These are phyloP conservation scores for Yponomeuta evonymella DNA, from an alignment of 2,888 invertebrate species.

Conservation along the genomic window DNA sequence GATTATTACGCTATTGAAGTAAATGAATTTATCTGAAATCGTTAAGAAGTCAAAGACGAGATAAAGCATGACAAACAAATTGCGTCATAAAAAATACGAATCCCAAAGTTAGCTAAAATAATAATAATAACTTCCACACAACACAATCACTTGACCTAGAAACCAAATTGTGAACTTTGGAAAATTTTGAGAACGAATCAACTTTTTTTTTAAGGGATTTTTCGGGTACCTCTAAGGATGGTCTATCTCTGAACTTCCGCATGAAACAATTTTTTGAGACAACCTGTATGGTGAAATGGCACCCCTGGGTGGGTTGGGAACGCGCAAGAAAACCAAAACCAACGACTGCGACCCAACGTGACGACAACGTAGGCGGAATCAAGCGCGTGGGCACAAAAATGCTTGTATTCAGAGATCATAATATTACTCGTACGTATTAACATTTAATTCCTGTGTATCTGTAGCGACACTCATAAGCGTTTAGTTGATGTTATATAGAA, in stretches of 20 bases:
- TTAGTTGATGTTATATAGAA: neutral
- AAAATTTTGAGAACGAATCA: too few species aligned
- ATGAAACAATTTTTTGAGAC: neutral
- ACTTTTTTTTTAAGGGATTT: too few species aligned
- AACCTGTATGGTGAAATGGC: neutral
- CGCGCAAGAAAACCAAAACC: neutral
- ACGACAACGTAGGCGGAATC: conserved; percentile 10
- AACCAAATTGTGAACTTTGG: too few species aligned
- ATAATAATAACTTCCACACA: too few species aligned
- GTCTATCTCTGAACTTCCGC: too few species aligned
- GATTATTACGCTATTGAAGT: conserved; percentile 2
- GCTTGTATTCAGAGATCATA: conserved; percentile 9
- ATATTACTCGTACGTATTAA: neutral
- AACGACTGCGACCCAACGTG: neutral
- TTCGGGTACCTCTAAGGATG: too few species aligned
- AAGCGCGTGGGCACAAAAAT: conserved; percentile 9
- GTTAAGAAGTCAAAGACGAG: conserved; percentile 3
- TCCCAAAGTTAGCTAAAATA: too few species aligned
- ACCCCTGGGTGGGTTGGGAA: neutral
- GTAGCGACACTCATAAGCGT: neutral
- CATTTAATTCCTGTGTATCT: neutral
- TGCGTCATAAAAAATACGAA: too few species aligned
- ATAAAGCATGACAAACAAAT: neutral
- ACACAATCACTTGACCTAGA: too few species aligned
- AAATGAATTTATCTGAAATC: conserved; percentile 2